Base-by-base conservation (phyloP, 1,140 invertebrate genomes). In the Drosophila pruinosa region DNA sequence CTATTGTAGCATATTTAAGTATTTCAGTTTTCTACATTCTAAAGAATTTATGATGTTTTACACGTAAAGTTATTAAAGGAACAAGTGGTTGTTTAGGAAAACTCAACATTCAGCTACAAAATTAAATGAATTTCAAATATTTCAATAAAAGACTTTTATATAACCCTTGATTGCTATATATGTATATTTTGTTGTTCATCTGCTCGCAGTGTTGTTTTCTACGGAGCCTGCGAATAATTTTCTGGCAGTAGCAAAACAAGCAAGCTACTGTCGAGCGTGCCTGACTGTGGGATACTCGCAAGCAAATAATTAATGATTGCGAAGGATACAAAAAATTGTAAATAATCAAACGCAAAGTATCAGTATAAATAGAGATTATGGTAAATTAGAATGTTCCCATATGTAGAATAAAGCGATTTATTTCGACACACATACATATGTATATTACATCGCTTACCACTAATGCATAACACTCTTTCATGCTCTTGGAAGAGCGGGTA, bases 201-300 rank as follows among this genome's bases (percentile, higher is more conserved):
- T 34, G 28, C 0, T 34, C n/a, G 31, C 31, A 12, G n/a, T 34
- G 31, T 12, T 34, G n/a, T 12, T n/a, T 34, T 34, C 4, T 34
- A 34, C 12, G 12, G 24, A 22, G 56, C 41, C 41, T 50, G 41
- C 26, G 14, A 48, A 61, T 50, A 28, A 43, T 14, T 45, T 63
- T 34, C 8, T 19, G 24, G 8, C 19, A 12, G 7, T 7, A 28
- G 7, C 2, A 19, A 41, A 10, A 41, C 15, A 41, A 41, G 15
- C 14, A 41, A 7, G 39, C 31, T 2, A 4, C n/a, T 12, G 2
- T 34, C 12, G n/a, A 34, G 31, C n/a, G 10, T 34, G 31, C 31
- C 12, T n/a, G 5, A 4, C 2, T 6, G 31, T n/a, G 3, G 12
- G 10, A 34, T 34, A 34, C 31, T 34, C 5, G 2, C 26, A 2